Percentiles rank a stretch among this genome's conserved stretches.
These are phyloP conservation scores for Poeciliopsis presidionis DNA, from an alignment of 2,797 vertebrate species.

Conservation along the genomic window DNA sequence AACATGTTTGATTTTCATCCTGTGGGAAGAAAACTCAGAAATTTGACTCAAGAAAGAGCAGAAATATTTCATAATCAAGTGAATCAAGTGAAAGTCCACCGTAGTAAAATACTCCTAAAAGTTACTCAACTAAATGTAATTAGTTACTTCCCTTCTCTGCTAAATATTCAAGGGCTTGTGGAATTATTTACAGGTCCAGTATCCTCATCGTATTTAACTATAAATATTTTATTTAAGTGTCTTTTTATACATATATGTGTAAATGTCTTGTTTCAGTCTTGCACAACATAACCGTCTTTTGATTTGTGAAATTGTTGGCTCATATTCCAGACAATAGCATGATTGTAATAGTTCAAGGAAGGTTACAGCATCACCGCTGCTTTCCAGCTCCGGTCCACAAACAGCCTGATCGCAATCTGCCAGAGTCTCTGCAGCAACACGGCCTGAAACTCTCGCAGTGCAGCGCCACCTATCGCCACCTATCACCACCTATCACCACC, in stretches of 20 bases:
- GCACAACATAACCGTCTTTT: neutral
- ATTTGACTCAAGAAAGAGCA: too few relatives aligned
- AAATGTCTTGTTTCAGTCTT: neutral
- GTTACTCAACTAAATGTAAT: too few relatives aligned
- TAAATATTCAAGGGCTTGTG: neutral
- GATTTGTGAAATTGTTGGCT: conserved; percentile 4
- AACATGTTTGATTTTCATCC: too few relatives aligned
- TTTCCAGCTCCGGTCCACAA: conserved; percentile 6
- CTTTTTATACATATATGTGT: neutral
- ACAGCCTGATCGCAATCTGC: conserved; percentile 34
- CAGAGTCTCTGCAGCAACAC: too few relatives aligned
- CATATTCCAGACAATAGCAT: conserved; percentile 1
- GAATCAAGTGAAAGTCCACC: too few relatives aligned
- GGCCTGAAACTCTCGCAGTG: conserved; percentile 12
- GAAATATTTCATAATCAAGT: too few relatives aligned
- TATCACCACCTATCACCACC: too few relatives aligned
- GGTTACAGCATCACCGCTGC: neutral
- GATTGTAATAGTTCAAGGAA: neutral
- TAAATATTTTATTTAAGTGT: neutral
- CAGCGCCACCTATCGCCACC: conserved; percentile 11
- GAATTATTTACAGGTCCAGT: neutral
- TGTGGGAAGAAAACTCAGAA: too few relatives aligned
- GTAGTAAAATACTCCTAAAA: too few relatives aligned
- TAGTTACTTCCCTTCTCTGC: too few relatives aligned
- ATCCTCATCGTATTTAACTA: neutral